Evolutionary conservation across 2,797 vertebrate species (phyloP).

Genomic region (Coracias cyanogaster): DNA sequence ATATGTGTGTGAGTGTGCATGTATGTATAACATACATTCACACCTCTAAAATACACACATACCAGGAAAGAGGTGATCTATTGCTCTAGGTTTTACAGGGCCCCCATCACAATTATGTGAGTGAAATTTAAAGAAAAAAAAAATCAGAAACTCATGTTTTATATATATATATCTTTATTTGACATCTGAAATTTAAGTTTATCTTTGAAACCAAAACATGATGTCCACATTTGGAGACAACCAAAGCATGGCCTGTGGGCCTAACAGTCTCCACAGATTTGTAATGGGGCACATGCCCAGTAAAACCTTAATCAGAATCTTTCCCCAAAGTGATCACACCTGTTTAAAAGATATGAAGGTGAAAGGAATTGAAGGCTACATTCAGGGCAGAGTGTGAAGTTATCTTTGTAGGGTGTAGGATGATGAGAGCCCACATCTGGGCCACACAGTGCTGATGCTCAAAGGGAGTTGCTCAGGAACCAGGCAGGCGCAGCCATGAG

Average conservation of each 20-base stretch:
- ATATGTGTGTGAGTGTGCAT: conserved; percentile 28
- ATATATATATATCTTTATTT: not conserved
- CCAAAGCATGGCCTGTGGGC: not conserved
- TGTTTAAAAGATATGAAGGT: not conserved
- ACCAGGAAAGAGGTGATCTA: conserved; percentile 42
- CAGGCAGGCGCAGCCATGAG: accelerated
- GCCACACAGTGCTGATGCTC: not conserved
- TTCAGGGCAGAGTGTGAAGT: not conserved
- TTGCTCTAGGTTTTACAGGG: not conserved
- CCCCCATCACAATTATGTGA: not conserved
- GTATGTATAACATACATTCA: conserved; percentile 46
- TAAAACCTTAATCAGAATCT: not conserved
- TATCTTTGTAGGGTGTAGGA: not conserved
- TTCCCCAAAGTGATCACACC: not conserved
- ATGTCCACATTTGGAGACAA: not conserved
- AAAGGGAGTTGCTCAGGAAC: not conserved
- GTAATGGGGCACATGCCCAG: not conserved
- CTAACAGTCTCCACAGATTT: not conserved
- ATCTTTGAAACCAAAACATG: not conserved
- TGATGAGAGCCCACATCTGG: not conserved
- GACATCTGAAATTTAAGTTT: conserved; percentile 31
- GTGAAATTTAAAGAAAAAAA: not conserved
- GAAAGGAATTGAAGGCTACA: not conserved
- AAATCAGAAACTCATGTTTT: not conserved
- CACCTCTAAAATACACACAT: conserved; percentile 40